Base-by-base conservation (phyloP, 2,888 invertebrate species). In the Lepidocyrtoides sp. region DNA sequence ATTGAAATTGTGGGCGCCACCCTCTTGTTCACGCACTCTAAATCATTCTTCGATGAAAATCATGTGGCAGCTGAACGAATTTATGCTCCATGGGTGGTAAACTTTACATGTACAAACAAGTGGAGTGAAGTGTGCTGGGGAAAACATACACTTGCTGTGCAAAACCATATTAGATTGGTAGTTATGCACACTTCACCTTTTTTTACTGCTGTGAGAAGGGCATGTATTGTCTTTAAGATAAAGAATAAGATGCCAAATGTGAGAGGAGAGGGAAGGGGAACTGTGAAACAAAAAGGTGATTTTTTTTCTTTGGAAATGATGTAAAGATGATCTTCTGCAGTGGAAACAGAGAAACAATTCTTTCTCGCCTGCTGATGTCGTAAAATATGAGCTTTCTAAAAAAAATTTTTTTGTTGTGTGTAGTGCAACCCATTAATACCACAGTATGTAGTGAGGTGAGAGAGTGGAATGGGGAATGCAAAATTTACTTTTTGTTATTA, bases 31-130 rank as follows among this genome's bases (percentile, higher is more conserved):
- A 85, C 90, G 84, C 90, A 79, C 84, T 85, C 57, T 90, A 90
- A 90, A 90, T 90, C 90, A 90, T 90, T 79, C 84, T 90, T 90
- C 79, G 90, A 90, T 90, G 90, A 85, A 90, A 90, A 85, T 84
- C 77, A 82, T 75, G 85, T 84, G 90, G 90, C 90, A 90, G 85
- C 63, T 90, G 79, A 90, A 85, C 84, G 84, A 90, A 89, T 89
- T 89, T 89, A 89, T 89, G 84, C 90, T 51, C 90, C 79, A 85
- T 90, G 90, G 90, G 90, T 85, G 90, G 90, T 60, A 90, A 66
- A 51, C 23, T 1, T 51, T 77, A 14, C 48, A 12, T 75, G 51
- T 20, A 41, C 26, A 84, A 29, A 69, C 48, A 77, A 77, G 44
- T 75, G 75, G 23, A 23, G 48, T 51, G 69, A n/a, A n/a, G n/a